Evolutionary conservation across 2,888 invertebrate genomes (phyloP), one percentile per base, ranked within the genome.

Genomic region (Gari tellinella): DNA sequence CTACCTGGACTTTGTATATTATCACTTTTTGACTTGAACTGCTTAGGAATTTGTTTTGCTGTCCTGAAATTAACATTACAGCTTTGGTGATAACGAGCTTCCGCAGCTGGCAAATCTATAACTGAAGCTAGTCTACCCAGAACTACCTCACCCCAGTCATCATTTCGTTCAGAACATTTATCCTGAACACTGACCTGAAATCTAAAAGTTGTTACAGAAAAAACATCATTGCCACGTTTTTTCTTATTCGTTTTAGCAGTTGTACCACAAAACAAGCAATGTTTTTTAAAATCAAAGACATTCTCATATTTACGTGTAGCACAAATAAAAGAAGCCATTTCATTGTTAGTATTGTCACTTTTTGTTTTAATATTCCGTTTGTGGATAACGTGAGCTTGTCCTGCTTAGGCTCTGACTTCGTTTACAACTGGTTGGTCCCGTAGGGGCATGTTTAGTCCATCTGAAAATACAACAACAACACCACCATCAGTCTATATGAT

Each of bases 51-150:
- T n/a, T 15, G 7, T 40, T 40, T 68, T 12, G 10, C 15, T 26
- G 68, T 68, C 23, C 62, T n/a, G 41, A 68, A 68, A 17, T 62
- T 62, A 14, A 53, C 48, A 49, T 43, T 68, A 31, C 68, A 68
- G 1, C n/a, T n/a, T 37, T 68, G 56, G 25, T 62, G 68, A 26
- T 68, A 68, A 15, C 61, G 25, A 14, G 45, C 62, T 31, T 68
- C 56, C 15, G 62, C 62, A 25, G 68, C 56, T 17, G 37, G 68
- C 15, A 61, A 31, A 25, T 68, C 61, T 19, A 38, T 15, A 7
- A 56, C 51, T 26, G 8, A 31, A 3, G 25, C 10, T 7, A 68
- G 8, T 31, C 56, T 31, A 15, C 26, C 8, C 2, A 15, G 12
- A 5, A 67, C 49, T 10, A 46, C 38, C 1, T 23, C 17, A 2